Base-by-base conservation (phyloP, 2,797 vertebrate genomes). In the Valencia hispanica region DNA sequence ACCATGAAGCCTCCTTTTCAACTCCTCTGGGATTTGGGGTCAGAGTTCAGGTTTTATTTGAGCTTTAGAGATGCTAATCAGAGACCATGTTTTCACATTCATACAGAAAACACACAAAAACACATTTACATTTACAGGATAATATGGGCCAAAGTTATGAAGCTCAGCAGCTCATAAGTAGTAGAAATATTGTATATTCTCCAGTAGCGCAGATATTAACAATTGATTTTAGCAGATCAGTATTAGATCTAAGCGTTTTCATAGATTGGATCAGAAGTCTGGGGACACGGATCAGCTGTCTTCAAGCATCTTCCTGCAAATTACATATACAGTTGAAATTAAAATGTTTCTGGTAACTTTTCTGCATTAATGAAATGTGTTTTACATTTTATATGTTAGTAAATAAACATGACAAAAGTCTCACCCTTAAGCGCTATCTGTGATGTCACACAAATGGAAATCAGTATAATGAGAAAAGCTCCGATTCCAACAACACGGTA, bases 391-490 rank as follows among this genome's bases (percentile, higher is more conserved):
- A 17, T n/a, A 18, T 41, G 5, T 18, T 27, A 30, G 15, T 6
- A 41, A 0, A 22, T 36, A 48, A 39, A 53, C 18, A 34, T 51
- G 0, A 30, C n/a, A 11, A 34, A 73, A 34, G 4, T 22, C 82
- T 81, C 68, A 92, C 90, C 83, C 83, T 77, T 65, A 50, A 63
- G 34, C 1, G 2, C 1, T 22, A 0, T 9, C 1, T 57, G n/a
- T 0, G 43, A 5, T n/a, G 0, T 5, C 3, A 76, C 10, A 1
- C 1, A 80, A 1, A 71, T 12, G 0, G 4, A 12, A 0, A 75
- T 59, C 20, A 84, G 57, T 0, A 79, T 2, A 14, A 72, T 0
- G 63, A 80, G 0, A 25, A 89, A 61, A 32, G 5, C 30, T 27
- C 36, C 0, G 0, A 69, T 0, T 27, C 57, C 68, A 25, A 22